These are phyloP conservation scores for Australoheros scitulus DNA, from an alignment of 2,113 vertebrate genomes.

Conservation along the genomic window DNA sequence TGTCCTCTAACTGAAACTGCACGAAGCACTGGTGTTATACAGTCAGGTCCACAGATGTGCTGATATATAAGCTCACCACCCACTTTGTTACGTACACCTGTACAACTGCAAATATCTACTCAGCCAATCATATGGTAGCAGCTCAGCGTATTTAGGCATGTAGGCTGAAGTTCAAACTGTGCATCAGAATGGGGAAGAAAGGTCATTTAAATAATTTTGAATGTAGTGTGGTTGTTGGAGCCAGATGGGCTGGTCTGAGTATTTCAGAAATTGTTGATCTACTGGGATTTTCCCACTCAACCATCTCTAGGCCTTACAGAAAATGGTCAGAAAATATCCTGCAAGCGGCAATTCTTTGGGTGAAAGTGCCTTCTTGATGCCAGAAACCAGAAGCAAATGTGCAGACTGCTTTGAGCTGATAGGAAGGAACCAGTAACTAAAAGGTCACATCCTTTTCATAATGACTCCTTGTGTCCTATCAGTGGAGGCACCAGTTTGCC, in stretches of 20 bases:
- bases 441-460: not conserved
- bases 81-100: not conserved
- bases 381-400: rapidly evolving
- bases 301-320: not conserved
- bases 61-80: too few relatives aligned
- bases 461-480: too few relatives aligned
- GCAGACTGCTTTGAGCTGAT: not conserved
- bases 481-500: too few relatives aligned
- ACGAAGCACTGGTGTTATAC: not conserved
- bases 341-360: not conserved
- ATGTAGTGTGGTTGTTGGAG: not conserved
- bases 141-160: too few relatives aligned
- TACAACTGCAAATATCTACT: not conserved
- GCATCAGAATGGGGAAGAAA: not conserved
- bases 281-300: not conserved
- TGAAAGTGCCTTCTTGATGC: not conserved
- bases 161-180: not conserved
- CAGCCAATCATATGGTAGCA: not conserved
- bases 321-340: not conserved
- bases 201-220: not conserved
- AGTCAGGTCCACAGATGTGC: too few relatives aligned
- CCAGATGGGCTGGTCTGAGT: rapidly evolving
- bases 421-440: not conserved
- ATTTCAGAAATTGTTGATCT: not conserved
- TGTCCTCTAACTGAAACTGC: not conserved